Base-by-base conservation (phyloP, 2,113 vertebrate genomes). In the Sinocyclocheilus anshuiensis region DNA sequence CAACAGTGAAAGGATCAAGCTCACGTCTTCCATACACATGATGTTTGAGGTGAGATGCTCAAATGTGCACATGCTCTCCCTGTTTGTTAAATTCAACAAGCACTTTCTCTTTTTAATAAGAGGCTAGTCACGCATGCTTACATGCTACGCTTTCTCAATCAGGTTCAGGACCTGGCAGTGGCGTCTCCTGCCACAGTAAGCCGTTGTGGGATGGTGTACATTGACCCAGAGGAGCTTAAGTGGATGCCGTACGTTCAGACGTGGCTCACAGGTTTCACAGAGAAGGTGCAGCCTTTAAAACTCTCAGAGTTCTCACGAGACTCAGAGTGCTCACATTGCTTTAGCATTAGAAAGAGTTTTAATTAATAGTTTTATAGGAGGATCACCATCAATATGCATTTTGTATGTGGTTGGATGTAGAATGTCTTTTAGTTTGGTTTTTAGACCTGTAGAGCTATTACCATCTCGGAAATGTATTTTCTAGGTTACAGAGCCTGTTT, bases 181-280 rank as follows among this genome's bases (percentile, higher is more conserved):
- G 96, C 96, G 16, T 97, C 97, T 72, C 97, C 96, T 55, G 97
- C 97, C 8, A 97, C 96, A 1, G 96, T 97, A 89, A 97, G 96
- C 86, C 94, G 96, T 7, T 97, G 97, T 91, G 96, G 97, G 81
- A 97, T 97, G 97, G 96, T 97, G 10, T 97, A 95, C 86, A 93
- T 97, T 74, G 97, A 97, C 90, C 92, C 97, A 0, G 94, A 96
- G 22, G 96, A 97, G 86, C 93, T 97, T 36, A 97, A 96, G 84
- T 97, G 97, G 97, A 94, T 95, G 93, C 96, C 96, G 16, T 97
- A 95, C 26, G 95, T 97, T 16, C 92, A 96, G 90, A 97, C 96
- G 1, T 97, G 97, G 96, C 93, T 96, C 85, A 89, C 86, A 1
- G 79, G 89, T 33, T 88, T 96, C 26, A 90, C 91, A 59, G 88